Percentiles rank a stretch among this genome's conserved stretches.
Conservation (phyloP, 2,113 vertebrate genomes). For the Paradisaea rubra region DNA sequence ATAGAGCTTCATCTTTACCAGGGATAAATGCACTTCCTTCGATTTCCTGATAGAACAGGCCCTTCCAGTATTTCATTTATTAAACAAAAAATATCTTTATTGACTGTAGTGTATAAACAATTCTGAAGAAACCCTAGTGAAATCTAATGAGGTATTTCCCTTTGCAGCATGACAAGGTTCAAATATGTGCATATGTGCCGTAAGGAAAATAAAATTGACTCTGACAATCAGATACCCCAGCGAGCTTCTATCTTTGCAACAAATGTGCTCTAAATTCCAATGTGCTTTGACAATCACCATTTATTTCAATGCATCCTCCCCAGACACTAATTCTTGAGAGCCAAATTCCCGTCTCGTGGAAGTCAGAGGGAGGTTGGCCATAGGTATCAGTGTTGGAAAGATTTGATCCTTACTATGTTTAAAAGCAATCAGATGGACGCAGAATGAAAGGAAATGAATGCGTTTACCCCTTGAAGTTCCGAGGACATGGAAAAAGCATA, state of each 20-base stretch:
- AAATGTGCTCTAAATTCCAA: slow-evolving; percentile 59
- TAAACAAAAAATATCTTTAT: slow-evolving; percentile 45
- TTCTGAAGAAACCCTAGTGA: neutral
- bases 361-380: slow-evolving; percentile 16
- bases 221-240: slow-evolving; percentile 38
- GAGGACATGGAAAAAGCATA: neutral
- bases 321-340: neutral
- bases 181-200: slow-evolving; percentile 26
- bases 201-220: slow-evolving; percentile 43
- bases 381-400: slow-evolving; percentile 1
- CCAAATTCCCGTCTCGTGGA: neutral
- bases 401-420: neutral
- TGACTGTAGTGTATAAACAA: slow-evolving; percentile 14
- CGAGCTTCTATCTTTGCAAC: slow-evolving; percentile 32
- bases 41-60: slow-evolving; percentile 17
- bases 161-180: slow-evolving; percentile 11
- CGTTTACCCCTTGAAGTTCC: neutral
- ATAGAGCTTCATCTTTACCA: slow-evolving; percentile 43
- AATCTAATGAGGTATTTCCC: slow-evolving; percentile 45
- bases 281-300: slow-evolving; percentile 47
- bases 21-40: slow-evolving; percentile 25
- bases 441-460: neutral
- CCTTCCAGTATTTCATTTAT: slow-evolving; percentile 23
- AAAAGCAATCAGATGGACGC: neutral
- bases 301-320: slow-evolving; percentile 43